Conservation (phyloP, 2,797 vertebrate species). For the Bovichtus variegatus region DNA sequence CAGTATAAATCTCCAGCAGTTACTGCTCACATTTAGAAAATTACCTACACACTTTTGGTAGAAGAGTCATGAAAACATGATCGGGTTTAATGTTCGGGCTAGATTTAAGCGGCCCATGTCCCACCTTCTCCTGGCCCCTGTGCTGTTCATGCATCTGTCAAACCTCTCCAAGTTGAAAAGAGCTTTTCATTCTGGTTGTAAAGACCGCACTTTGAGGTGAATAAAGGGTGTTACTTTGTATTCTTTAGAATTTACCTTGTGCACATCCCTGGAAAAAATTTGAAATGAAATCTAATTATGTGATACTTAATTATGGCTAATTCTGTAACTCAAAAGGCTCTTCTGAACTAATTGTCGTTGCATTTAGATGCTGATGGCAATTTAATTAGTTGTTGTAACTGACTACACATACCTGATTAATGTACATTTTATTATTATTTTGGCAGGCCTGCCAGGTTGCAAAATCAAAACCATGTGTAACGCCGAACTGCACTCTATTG, state of each 20-base stretch:
- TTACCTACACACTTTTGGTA: slow-evolving; percentile 67
- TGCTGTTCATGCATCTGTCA: slow-evolving; percentile 50
- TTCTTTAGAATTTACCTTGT: slow-evolving; percentile 27
- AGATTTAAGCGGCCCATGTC: slow-evolving; percentile 55
- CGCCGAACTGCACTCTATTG: not conserved
- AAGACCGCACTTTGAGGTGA: slow-evolving; percentile 10
- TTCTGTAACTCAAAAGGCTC: slow-evolving; percentile 50
- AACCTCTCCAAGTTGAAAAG: slow-evolving; percentile 25
- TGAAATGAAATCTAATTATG: slow-evolving; percentile 34
- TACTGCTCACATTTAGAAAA: slow-evolving; percentile 78
- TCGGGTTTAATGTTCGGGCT: slow-evolving; percentile 71
- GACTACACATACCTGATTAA: slow-evolving; percentile 29
- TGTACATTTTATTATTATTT: slow-evolving; percentile 14
- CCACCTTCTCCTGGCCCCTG: slow-evolving; percentile 22
- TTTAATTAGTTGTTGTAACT: slow-evolving; percentile 43
- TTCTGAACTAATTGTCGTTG: slow-evolving; percentile 28
- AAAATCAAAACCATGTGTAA: slow-evolving; percentile 23
- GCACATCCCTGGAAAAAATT: slow-evolving; percentile 28
- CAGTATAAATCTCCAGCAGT: slow-evolving; percentile 77
- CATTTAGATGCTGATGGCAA: slow-evolving; percentile 36
- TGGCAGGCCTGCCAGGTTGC: not conserved
- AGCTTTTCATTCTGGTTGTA: slow-evolving; percentile 36
- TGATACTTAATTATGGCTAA: slow-evolving; percentile 51
- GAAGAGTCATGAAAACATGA: slow-evolving; percentile 73
- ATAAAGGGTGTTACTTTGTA: slow-evolving; percentile 2